Percentiles rank a stretch among this genome's conserved stretches.
Conservation (phyloP, 2,797 vertebrate genomes). For the Phrynocephalus forsythii region DNA sequence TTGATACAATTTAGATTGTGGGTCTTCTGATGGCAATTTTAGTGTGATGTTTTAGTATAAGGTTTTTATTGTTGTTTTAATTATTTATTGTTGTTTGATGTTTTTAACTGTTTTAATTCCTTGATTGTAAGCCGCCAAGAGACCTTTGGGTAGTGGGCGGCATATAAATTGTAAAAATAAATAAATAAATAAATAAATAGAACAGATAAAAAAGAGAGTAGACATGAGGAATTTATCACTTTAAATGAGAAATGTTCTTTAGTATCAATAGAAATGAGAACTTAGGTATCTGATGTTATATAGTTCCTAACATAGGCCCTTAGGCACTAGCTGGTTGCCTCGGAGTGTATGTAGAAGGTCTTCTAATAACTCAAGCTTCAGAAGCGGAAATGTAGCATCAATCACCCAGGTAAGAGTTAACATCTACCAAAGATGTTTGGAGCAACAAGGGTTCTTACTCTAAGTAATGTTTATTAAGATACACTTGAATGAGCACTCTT, state of each 20-base stretch:
- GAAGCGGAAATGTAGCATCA: neutral
- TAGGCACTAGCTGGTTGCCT: neutral
- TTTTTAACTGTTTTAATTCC: too few relatives aligned
- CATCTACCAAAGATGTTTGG: neutral
- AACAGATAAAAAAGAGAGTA: conserved; percentile 37
- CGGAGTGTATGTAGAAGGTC: neutral
- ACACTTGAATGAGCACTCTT: too few relatives aligned
- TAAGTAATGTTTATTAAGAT: too few relatives aligned
- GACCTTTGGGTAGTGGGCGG: too few relatives aligned
- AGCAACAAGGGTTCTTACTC: neutral
- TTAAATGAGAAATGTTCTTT: conserved; percentile 6
- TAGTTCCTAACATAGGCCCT: neutral
- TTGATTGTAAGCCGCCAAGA: too few relatives aligned
- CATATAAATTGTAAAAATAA: too few relatives aligned
- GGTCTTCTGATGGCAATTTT: too few relatives aligned
- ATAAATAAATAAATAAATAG: too few relatives aligned
- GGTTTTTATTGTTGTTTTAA: too few relatives aligned
- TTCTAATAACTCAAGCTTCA: neutral
- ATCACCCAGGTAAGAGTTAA: neutral
- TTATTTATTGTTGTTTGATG: too few relatives aligned
- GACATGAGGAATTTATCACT: neutral
- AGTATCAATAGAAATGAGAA: neutral
- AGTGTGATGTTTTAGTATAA: too few relatives aligned
- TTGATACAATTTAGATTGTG: too few relatives aligned
- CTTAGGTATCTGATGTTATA: neutral